Evolutionary conservation across 2,113 vertebrate species (phyloP).

Genomic region (Donacobius atricapilla): DNA sequence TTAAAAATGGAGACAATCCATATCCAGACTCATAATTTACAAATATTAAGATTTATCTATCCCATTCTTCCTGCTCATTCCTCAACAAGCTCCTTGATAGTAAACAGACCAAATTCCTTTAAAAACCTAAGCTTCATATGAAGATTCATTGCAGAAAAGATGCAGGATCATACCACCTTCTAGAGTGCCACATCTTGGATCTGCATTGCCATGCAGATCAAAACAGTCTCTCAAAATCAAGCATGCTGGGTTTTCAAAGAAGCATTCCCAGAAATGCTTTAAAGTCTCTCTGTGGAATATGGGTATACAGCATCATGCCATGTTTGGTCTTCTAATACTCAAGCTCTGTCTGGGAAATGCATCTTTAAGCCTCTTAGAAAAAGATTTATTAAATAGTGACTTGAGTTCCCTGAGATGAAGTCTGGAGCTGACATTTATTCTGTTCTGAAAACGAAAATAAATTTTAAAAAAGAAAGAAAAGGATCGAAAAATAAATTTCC

Average conservation of each 20-base stretch:
- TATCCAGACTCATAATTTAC: not conserved
- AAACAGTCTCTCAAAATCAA: not conserved
- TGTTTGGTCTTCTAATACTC: not conserved
- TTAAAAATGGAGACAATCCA: not conserved
- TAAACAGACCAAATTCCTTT: not conserved
- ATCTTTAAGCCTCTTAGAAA: not conserved
- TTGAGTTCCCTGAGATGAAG: not conserved
- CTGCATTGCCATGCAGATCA: fast-evolving
- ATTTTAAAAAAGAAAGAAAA: not conserved
- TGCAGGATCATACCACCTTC: not conserved
- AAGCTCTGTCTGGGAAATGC: not conserved
- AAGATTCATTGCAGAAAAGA: not conserved
- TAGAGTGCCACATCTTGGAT: not conserved
- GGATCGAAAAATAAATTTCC: not conserved
- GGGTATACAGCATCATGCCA: not conserved
- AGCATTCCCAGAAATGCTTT: not conserved
- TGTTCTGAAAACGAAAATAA: not conserved
- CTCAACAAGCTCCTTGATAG: not conserved
- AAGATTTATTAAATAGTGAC: not conserved
- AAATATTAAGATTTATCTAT: not conserved
- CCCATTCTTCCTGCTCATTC: not conserved
- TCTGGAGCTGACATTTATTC: not conserved
- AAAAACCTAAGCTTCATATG: not conserved
- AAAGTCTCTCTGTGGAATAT: not conserved
- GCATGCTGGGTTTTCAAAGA: not conserved